These are phyloP conservation scores for Phymatocera aterrima DNA, from an alignment of 2,888 invertebrate species.

Conservation along the genomic window DNA sequence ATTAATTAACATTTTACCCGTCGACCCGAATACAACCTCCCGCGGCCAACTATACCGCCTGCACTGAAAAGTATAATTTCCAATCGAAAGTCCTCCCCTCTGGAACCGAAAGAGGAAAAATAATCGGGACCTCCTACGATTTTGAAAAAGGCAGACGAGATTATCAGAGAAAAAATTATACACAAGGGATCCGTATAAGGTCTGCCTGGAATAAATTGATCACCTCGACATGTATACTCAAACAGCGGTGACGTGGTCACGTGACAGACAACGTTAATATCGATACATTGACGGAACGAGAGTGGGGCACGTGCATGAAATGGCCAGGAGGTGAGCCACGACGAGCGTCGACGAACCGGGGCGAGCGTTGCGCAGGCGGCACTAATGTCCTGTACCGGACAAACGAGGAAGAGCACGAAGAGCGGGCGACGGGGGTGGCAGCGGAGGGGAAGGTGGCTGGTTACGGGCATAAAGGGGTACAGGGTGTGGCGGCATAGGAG, in stretches of 20 bases:
- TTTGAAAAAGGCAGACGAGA: no score
- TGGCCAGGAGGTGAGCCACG: slow-evolving; percentile 59
- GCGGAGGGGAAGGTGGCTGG: slow-evolving; percentile 52
- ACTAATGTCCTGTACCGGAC: slow-evolving; percentile 66
- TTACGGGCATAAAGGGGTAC: slow-evolving; percentile 22
- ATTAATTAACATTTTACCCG: slow-evolving; percentile 23
- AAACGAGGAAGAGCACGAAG: slow-evolving; percentile 54
- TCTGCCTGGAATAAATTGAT: neutral
- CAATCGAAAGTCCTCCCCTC: neutral
- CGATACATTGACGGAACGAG: slow-evolving; percentile 52
- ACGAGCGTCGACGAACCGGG: slow-evolving; percentile 54
- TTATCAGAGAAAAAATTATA: no score
- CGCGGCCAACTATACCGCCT: neutral
- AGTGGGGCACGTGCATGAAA: slow-evolving; percentile 66
- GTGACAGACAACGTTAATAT: slow-evolving; percentile 45
- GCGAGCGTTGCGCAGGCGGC: slow-evolving; percentile 61
- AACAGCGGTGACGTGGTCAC: neutral
- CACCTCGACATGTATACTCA: neutral
- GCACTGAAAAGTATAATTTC: neutral
- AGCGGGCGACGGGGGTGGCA: slow-evolving; percentile 44
- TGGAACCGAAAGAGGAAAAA: no score
- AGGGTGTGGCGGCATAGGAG: slow-evolving; percentile 51
- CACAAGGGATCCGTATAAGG: no score
- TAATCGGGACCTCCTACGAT: no score
- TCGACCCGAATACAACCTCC: neutral